Base-by-base conservation (phyloP, 2,888 invertebrate species). In the Eilema depressum region DNA sequence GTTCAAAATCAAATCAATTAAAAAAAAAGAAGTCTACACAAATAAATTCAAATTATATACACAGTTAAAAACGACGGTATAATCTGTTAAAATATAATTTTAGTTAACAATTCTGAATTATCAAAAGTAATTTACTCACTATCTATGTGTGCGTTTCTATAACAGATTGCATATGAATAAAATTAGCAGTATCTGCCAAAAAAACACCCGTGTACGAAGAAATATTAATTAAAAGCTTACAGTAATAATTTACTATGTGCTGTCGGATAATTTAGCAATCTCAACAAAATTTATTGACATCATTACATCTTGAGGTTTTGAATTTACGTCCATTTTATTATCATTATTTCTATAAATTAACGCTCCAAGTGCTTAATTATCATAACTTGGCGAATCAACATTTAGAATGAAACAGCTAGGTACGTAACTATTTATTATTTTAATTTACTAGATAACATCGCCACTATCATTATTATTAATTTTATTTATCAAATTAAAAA, bases 21-120 rank as follows among this genome's bases (percentile, higher is more conserved):
- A 47, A 47, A 47, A n/a, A 47, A 47, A 20, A 3, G 20, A 47
- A 20, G 8, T 53, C 8, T 53, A 53, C 8, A 53, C 53, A 53
- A 47, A n/a, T 20, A 63, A 64, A 65, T 26, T 65, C 30, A 41
- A 30, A 53, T 56, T 41, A 41, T 0, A 41, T n/a, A 41, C 41
- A 41, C 41, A 3, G 17, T 41, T 41, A 41, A 17, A 37, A 41
- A 26, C 63, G 56, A 69, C 41, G n/a, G 23, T 69, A 57, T 28
- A 37, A 41, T 68, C 57, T 53, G 53, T 53, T 53, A n/a, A 53
- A 53, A 53, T 53, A n/a, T 53, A 53, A 53, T 33, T n/a, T 62
- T 63, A 28, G 59, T 60, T 67, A 53, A 47, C 53, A 25, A 66
- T 59, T 61, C 28, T 33, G 20, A n/a, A 53, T 53, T 53, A 53